Evolutionary conservation across 2,888 invertebrate species (phyloP).

Genomic region (Nomada ferruginata): DNA sequence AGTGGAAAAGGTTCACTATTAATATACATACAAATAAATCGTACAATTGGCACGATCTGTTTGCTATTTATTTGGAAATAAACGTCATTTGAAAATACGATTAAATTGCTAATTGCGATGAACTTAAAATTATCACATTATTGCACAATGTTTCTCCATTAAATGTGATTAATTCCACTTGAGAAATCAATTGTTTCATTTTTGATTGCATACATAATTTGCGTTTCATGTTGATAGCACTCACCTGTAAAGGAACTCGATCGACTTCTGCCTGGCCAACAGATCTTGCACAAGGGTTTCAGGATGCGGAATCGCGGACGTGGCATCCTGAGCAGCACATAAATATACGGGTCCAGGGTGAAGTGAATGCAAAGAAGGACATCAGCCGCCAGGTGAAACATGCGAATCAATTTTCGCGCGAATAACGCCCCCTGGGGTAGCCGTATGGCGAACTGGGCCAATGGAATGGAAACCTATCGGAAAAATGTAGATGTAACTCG

Average conservation of each 20-base stretch:
- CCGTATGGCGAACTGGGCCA: constrained; percentile 85
- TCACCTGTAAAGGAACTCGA: constrained; percentile 80
- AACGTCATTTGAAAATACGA: not conserved
- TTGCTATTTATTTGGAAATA: not conserved
- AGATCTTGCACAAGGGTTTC: constrained; percentile 80
- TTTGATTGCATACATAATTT: constrained; percentile 25
- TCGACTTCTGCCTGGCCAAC: constrained; percentile 79
- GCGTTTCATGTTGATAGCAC: constrained; percentile 6
- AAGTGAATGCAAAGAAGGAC: constrained; percentile 92
- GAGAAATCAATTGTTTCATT: constrained; percentile 1
- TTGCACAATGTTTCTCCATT: no score
- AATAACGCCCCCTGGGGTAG: constrained; percentile 65
- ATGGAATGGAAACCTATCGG: constrained; percentile 88
- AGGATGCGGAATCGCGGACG: constrained; percentile 78
- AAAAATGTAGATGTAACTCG: constrained; percentile 40
- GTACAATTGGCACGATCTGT: not conserved
- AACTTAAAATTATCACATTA: no score
- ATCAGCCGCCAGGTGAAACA: constrained; percentile 88
- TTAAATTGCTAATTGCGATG: not conserved
- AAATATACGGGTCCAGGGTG: constrained; percentile 92
- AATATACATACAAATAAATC: not conserved
- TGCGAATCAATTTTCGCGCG: constrained; percentile 73
- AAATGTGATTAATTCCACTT: no score
- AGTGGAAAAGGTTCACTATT: not conserved
- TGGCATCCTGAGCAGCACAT: constrained; percentile 89